Conservation (phyloP, 2,888 invertebrate genomes). For the Pollenia angustigena region DNA sequence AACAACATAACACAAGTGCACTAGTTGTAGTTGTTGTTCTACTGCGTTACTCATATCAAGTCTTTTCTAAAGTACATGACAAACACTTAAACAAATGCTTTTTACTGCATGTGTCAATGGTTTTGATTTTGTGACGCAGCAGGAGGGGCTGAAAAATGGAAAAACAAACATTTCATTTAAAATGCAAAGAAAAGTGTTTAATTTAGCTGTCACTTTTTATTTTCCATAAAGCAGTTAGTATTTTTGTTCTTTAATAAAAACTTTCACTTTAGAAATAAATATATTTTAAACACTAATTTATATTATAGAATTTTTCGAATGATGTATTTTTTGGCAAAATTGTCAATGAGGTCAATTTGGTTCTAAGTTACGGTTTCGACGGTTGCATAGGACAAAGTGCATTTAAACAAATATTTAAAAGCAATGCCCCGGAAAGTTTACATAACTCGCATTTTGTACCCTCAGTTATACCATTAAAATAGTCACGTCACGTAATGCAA, state of each 20-base stretch:
- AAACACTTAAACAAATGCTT: constrained; percentile 20
- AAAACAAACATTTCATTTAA: constrained; percentile 9
- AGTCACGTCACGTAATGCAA: no score
- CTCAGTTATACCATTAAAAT: no score
- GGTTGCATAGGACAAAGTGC: no score
- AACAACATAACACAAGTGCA: not conserved
- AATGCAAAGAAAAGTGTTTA: constrained; percentile 35
- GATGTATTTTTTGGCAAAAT: no score
- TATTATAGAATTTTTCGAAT: no score
- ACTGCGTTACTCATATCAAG: not conserved
- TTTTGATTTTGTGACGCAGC: not conserved
- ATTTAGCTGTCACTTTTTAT: constrained; percentile 35
- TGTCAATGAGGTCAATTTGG: no score
- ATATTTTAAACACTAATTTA: not conserved
- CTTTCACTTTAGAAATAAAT: constrained; percentile 1
- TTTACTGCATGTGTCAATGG: constrained; percentile 41
- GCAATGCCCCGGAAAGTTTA: no score
- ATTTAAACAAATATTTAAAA: no score
- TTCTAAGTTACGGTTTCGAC: no score
- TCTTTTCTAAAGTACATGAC: constrained; percentile 7
- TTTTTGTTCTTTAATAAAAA: not conserved
- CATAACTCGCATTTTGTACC: no score
- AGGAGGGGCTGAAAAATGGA: not conserved
- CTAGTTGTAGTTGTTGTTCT: constrained; percentile 3
- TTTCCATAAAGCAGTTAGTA: not conserved